A percentile compares a stretch with the other conserved stretches of the same genome.
phyloP scores from a whole-genome alignment of 2,888 invertebrate genomes.

The Amphipyra berbera region DNA sequence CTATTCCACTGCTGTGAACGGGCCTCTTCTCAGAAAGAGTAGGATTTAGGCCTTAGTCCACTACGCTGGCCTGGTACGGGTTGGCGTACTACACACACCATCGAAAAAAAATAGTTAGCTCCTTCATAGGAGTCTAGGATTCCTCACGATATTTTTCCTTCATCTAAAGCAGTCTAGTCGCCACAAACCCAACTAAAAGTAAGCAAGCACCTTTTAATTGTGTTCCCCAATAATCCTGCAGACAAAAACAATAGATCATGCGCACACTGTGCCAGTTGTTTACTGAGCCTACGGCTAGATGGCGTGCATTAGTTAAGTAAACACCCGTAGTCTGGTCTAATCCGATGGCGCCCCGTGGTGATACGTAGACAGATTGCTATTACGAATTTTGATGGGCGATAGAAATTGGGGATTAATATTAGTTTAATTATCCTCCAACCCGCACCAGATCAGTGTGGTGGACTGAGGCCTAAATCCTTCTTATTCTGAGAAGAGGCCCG shows the following conservation, averaged over 20 bases:
- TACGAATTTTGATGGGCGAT: conserved; percentile 25
- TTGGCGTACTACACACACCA: no score
- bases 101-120: no score
- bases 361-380: conserved; percentile 26
- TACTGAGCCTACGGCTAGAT: conserved; percentile 84
- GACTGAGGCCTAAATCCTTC: no score
- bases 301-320: conserved; percentile 87
- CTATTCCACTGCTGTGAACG: no score
- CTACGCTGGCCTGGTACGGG: no score
- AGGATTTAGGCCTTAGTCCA: no score
- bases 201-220: conserved; percentile 61
- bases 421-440: no score
- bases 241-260: conserved; percentile 79
- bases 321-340: conserved; percentile 75
- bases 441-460: no score
- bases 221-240: conserved; percentile 71
- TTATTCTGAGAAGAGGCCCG: no score
- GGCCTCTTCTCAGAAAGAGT: no score
- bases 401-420: not conserved
- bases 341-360: conserved; percentile 61
- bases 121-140: no score
- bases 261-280: conserved; percentile 66
- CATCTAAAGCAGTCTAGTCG: not conserved
- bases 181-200: conserved; percentile 14
- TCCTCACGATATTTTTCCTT: no score